Percentiles rank a stretch among this genome's conserved stretches.
Evolutionary conservation across 2,888 invertebrate genomes (phyloP).

Genomic region (Lithophane leautieri): DNA sequence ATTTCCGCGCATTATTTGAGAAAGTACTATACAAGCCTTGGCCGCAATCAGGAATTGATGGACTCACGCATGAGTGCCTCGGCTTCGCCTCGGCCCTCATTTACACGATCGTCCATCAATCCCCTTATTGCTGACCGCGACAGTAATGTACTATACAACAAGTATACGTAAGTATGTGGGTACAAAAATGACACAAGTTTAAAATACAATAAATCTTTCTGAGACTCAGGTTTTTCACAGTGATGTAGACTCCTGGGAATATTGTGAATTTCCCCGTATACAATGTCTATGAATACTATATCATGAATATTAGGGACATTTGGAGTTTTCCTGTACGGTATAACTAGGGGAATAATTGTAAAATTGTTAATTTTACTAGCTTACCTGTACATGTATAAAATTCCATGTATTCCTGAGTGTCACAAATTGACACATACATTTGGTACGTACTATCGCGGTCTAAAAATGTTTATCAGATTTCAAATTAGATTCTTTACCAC

Average conservation of each 20-base stretch:
- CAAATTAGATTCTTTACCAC: too few species aligned
- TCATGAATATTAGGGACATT: not conserved
- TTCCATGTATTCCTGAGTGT: not conserved
- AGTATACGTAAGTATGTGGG: not conserved
- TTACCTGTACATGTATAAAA: conserved; percentile 6
- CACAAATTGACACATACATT: not conserved
- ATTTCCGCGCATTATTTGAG: too few species aligned
- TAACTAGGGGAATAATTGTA: not conserved
- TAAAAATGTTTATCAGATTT: too few species aligned
- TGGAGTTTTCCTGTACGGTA: not conserved
- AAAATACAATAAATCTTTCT: not conserved
- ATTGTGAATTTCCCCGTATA: not conserved
- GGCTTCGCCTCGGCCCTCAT: too few species aligned
- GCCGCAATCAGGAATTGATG: too few species aligned
- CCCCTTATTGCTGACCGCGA: too few species aligned
- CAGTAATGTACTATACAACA: too few species aligned
- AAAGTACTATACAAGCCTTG: too few species aligned
- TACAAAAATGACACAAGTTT: not conserved
- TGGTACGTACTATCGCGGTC: too few species aligned
- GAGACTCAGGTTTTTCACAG: not conserved
- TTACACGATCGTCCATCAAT: too few species aligned
- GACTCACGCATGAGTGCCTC: too few species aligned
- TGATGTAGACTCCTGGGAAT: not conserved
- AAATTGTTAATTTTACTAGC: not conserved
- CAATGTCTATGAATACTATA: not conserved